A percentile compares a stretch with the other conserved stretches of the same genome.
Evolutionary conservation across 2,888 invertebrate species (phyloP).

Genomic region (Chymomyza caudatula): DNA sequence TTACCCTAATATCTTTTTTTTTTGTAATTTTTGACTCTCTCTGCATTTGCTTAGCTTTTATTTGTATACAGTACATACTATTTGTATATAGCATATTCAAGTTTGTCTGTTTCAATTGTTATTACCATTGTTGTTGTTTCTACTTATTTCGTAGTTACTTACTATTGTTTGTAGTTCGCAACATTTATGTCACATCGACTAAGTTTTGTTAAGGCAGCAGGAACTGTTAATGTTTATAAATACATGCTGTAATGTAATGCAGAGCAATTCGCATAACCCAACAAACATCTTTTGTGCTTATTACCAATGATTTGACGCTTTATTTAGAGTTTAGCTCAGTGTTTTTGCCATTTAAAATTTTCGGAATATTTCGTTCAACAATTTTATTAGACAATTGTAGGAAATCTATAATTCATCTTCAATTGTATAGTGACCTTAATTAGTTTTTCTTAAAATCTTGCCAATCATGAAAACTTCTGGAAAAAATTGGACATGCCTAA

Average conservation of each 20-base stretch:
- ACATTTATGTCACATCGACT: conserved; percentile 12
- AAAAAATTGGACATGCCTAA: no score
- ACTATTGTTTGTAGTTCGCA: conserved; percentile 6
- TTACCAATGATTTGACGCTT: not conserved
- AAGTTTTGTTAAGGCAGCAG: not conserved
- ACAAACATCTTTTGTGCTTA: conserved; percentile 2
- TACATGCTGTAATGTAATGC: not conserved
- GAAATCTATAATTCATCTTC: no score
- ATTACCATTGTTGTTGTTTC: not conserved
- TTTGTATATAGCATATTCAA: conserved; percentile 7
- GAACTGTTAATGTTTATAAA: not conserved
- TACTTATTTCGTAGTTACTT: not conserved
- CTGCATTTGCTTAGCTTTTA: not conserved
- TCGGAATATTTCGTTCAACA: no score
- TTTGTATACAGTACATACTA: conserved; percentile 5
- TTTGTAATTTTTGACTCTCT: not conserved
- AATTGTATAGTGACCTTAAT: no score
- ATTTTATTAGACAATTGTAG: no score
- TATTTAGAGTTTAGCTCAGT: no score
- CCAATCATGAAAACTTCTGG: no score
- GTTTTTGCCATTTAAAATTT: no score
- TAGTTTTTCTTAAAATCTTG: no score
- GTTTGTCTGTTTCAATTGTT: conserved; percentile 8
- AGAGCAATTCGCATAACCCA: not conserved
- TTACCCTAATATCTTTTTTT: not conserved